Evolutionary conservation across 2,797 vertebrate genomes (phyloP), one percentile per base, ranked within the genome.

Genomic region (Acomys russatus): DNA sequence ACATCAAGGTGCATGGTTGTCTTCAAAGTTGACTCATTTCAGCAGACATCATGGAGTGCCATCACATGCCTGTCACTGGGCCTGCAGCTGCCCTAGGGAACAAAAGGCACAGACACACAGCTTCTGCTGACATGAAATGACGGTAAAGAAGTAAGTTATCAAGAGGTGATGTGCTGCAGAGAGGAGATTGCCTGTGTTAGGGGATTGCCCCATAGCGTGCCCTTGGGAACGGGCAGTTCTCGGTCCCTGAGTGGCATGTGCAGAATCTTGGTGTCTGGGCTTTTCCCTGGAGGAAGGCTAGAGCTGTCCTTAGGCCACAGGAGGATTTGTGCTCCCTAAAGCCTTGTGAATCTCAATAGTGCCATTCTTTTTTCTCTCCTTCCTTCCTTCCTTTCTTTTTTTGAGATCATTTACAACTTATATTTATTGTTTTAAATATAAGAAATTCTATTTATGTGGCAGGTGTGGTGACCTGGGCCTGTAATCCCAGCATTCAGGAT

Each of bases 391-490:
- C 44, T 44, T 44, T 44, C 44, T 64, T 80, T 88, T 49, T 88
- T 84, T 79, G 14, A 87, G 38, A 54, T 92, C 51, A 80, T 66
- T 44, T 92, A 2, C 4, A 90, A 38, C 68, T 95, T 28, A n/a
- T 61, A 59, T 70, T 91, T 54, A 51, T 30, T 70, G 94, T 96
- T 96, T 91, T 64, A 78, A 88, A 38, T 91, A 38, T 70, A 63
- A 78, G 56, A 25, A 56, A 66, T 93, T 91, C 4, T 83, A n/a
- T 22, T 49, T 91, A 18, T 51, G 17, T 70, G 28, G 18, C 77
- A 56, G 38, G 59, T 33, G 3, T 73, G 76, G 6, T 30, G 22
- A 33, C n/a, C 28, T 33, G 3, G 1, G n/a, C 51, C 51, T 71
- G 54, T 70, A 79, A 56, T 70, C 25, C n/a, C 49, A 70, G n/a